phyloP scores from a whole-genome alignment of 37 sponge, comb jelly and placozoan genomes.

The Chondrilla cf. caribensis region DNA sequence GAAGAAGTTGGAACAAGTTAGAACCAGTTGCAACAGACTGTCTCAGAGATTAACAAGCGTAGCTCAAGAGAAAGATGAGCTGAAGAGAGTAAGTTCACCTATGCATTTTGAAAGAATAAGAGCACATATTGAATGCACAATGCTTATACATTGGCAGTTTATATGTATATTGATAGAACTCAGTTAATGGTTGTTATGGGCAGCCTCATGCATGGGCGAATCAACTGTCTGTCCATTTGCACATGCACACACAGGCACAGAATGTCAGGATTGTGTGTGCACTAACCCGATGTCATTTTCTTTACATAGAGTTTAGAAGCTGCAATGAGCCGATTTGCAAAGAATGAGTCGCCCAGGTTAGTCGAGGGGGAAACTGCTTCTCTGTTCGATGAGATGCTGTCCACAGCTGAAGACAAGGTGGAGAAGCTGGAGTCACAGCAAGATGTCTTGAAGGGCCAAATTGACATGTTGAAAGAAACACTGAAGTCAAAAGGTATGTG shows the following conservation, averaged over 20 bases:
- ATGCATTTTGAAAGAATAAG: background rate
- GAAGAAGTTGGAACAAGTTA: constrained; percentile 3
- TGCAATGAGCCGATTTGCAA: background rate
- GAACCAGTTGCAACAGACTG: background rate
- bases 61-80: background rate
- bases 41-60: background rate
- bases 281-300: no score
- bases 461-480: background rate
- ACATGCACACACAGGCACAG: no score
- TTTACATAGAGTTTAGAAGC: background rate
- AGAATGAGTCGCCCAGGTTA: background rate
- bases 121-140: background rate
- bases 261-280: no score
- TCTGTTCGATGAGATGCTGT: background rate
- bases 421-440: background rate
- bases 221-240: no score
- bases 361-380: background rate
- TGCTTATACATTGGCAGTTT: no score
- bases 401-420: background rate
- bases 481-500: no score
- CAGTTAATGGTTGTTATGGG: no score
- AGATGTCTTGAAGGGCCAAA: background rate
- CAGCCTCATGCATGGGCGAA: no score
- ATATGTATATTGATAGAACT: no score
- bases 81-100: background rate